Percentiles rank a stretch among this genome's conserved stretches.
Evolutionary conservation across 1,140 invertebrate species (phyloP).

Genomic region (Drosophila elegans): DNA sequence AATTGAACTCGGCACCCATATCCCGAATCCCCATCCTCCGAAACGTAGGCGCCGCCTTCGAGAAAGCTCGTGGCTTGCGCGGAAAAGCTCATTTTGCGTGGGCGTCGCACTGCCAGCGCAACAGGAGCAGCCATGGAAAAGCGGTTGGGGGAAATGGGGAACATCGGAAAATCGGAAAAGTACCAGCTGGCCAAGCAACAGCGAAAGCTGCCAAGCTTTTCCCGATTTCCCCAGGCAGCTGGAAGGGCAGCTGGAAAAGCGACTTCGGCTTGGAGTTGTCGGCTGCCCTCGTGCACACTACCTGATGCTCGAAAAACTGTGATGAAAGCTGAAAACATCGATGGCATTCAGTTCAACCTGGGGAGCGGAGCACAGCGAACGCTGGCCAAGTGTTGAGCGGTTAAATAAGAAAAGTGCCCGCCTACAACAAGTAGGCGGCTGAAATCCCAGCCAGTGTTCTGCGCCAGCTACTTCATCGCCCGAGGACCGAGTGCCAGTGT

Average conservation of each 20-base stretch:
- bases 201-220: constrained; percentile 61
- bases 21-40: background rate
- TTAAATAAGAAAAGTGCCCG: constrained; percentile 82
- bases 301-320: constrained; percentile 32
- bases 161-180: background rate
- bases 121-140: constrained; percentile 30
- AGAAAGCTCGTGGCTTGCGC: constrained; percentile 32
- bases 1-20: background rate
- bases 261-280: constrained; percentile 9
- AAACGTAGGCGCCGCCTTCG: constrained; percentile 44
- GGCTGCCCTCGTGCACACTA: constrained; percentile 19
- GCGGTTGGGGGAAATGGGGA: background rate
- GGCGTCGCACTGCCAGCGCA: constrained; percentile 58
- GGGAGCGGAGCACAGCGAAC: constrained; percentile 78
- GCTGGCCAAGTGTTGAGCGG: constrained; percentile 77
- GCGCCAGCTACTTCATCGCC: constrained; percentile 70
- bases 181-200: constrained; percentile 58
- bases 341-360: constrained; percentile 77
- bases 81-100: constrained; percentile 40
- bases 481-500: constrained; percentile 49
- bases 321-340: background rate
- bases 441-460: constrained; percentile 74
- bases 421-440: constrained; percentile 71
- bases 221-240: constrained; percentile 59
- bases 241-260: constrained; percentile 54